Percentiles rank a stretch among this genome's conserved stretches.
Conservation (phyloP, 2,797 vertebrate species). For the Enteromius anoplus region DNA sequence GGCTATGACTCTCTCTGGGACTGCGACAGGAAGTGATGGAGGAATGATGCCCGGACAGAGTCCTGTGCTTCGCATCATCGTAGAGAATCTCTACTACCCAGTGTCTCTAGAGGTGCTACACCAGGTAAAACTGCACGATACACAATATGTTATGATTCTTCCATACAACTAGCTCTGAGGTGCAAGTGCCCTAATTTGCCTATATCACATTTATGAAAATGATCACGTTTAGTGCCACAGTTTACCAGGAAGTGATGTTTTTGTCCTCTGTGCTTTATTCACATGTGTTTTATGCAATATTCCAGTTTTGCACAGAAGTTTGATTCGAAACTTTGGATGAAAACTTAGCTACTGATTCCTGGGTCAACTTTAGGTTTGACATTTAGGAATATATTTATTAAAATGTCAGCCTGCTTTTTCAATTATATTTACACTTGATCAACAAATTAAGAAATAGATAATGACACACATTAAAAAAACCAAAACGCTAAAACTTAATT, state of each 20-base stretch:
- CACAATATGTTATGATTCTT: not conserved
- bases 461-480: not conserved
- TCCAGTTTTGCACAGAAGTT: too few species aligned
- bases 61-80: slow-evolving; percentile 81
- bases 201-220: too few species aligned
- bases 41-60: slow-evolving; percentile 67
- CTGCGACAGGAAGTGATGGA: slow-evolving; percentile 64
- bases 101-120: slow-evolving; percentile 82
- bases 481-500: too few species aligned
- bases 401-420: not conserved
- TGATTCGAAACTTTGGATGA: too few species aligned
- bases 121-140: slow-evolving; percentile 72
- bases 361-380: not conserved
- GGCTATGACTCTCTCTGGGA: slow-evolving; percentile 64
- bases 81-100: slow-evolving; percentile 82
- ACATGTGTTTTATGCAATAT: too few species aligned
- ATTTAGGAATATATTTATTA: not conserved
- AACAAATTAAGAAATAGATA: not conserved
- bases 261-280: too few species aligned
- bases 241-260: too few species aligned
- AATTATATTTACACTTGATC: not conserved
- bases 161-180: not conserved
- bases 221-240: too few species aligned
- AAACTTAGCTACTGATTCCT: too few species aligned
- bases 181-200: too few species aligned